phyloP scores from a whole-genome alignment of 2,113 vertebrate genomes.

The Heterotilapia buettikoferi region DNA sequence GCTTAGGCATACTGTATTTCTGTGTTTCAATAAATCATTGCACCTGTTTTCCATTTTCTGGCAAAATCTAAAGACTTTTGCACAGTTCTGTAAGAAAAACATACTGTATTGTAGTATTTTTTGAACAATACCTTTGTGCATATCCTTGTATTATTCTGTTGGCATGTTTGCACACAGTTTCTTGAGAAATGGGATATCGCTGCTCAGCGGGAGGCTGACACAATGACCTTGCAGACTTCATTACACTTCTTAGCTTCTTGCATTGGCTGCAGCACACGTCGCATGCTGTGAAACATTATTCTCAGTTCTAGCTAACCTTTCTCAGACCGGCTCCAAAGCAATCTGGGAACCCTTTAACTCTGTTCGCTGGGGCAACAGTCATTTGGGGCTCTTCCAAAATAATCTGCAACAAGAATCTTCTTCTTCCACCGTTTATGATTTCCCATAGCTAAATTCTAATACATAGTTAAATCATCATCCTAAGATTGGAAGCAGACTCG shows the following conservation, averaged over 20 bases:
- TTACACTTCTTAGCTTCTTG: background rate
- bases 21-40: background rate
- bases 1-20: accelerated
- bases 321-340: background rate
- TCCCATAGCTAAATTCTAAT: background rate
- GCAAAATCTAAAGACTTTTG: background rate
- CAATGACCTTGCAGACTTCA: background rate
- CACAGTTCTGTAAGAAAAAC: background rate
- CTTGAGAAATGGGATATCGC: background rate
- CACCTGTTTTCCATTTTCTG: accelerated
- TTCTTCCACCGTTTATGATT: background rate
- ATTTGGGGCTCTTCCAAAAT: background rate
- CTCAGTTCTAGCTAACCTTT: background rate
- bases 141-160: background rate
- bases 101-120: accelerated
- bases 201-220: background rate
- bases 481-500: background rate
- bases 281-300: background rate
- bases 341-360: background rate
- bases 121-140: background rate
- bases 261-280: background rate
- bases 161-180: background rate
- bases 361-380: background rate
- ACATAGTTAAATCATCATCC: background rate
- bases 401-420: background rate